A percentile compares a stretch with the other conserved stretches of the same genome.
Conservation (phyloP, 2,113 vertebrate species). For the Xiphorhynchus elegans region DNA sequence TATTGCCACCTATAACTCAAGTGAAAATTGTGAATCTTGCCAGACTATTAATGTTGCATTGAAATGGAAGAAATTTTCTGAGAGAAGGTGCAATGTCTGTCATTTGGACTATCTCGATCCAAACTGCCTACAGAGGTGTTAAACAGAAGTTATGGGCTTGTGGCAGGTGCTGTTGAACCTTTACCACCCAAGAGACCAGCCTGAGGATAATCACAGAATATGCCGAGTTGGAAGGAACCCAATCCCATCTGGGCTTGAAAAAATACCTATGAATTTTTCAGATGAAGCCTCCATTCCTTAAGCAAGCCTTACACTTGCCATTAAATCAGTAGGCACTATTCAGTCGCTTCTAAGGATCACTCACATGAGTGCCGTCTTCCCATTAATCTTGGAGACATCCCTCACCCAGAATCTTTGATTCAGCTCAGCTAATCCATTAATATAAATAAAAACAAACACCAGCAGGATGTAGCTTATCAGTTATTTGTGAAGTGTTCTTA, state of each 20-base stretch:
- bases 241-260: not conserved
- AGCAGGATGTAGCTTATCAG: slow-evolving; percentile 37
- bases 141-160: not conserved
- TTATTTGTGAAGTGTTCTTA: slow-evolving; percentile 47
- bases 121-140: not conserved
- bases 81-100: not conserved
- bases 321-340: not conserved
- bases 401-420: not conserved
- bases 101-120: not conserved
- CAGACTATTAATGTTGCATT: not conserved
- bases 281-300: not conserved
- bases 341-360: not conserved
- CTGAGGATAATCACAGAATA: not conserved
- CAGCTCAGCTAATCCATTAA: not conserved
- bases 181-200: not conserved
- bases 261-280: not conserved
- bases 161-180: not conserved
- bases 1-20: not conserved
- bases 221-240: not conserved
- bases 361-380: not conserved
- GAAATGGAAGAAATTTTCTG: not conserved
- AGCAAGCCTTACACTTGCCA: not conserved
- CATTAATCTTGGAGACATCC: not conserved
- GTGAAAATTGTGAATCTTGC: not conserved
- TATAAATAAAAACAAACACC: slow-evolving; percentile 14